Percentiles rank a stretch among this genome's conserved stretches.
Conservation (phyloP, 1,140 invertebrate genomes). For the Druon quercuslanigerum region DNA sequence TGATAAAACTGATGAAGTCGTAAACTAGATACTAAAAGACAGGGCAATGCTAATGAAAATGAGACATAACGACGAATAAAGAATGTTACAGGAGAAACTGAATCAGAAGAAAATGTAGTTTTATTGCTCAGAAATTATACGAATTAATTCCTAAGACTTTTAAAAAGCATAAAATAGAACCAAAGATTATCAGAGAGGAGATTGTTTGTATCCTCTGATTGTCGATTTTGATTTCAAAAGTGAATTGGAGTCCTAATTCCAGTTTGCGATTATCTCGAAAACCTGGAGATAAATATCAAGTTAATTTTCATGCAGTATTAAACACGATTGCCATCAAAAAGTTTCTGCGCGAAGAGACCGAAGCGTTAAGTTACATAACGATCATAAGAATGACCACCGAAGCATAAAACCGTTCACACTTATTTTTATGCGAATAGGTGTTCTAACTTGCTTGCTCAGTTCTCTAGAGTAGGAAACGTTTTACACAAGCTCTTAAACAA, state of each 20-base stretch:
- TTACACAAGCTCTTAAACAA: no score
- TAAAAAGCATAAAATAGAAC: neutral
- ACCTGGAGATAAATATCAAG: conserved; percentile 18
- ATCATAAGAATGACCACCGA: conserved; percentile 24
- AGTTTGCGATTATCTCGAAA: conserved; percentile 4
- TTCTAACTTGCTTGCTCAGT: neutral
- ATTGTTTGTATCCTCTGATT: conserved; percentile 12
- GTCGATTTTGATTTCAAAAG: conserved; percentile 25
- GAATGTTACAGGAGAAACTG: no score
- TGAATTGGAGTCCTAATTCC: neutral
- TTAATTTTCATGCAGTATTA: conserved; percentile 10
- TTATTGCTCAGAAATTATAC: no score
- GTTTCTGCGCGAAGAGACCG: conserved; percentile 13
- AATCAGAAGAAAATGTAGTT: no score
- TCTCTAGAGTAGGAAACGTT: no score
- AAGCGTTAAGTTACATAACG: conserved; percentile 27
- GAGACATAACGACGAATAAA: no score
- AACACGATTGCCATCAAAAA: conserved; percentile 24
- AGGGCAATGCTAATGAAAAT: no score
- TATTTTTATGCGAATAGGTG: neutral
- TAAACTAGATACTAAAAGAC: no score
- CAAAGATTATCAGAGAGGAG: neutral
- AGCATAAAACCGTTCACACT: conserved; percentile 19
- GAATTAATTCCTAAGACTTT: neutral
- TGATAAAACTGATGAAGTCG: no score